These are phyloP conservation scores for Rugalucina vietnamica DNA, from an alignment of 2,888 invertebrate species.

Conservation along the genomic window DNA sequence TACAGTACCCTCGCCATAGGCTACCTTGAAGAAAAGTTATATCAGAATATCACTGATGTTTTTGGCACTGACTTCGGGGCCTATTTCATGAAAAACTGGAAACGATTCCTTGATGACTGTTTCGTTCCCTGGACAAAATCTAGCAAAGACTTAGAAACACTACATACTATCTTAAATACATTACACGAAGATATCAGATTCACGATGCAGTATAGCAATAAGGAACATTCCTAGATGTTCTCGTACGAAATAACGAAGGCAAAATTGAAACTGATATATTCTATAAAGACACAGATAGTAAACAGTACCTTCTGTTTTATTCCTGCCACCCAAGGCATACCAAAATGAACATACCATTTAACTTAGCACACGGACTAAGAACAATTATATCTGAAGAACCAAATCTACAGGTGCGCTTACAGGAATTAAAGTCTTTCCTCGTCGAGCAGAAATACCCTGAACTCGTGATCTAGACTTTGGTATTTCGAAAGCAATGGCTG, in stretches of 20 bases:
- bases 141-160: neutral
- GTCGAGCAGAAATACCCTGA: constrained; percentile 17
- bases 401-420: neutral
- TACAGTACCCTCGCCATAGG: constrained; percentile 32
- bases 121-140: constrained; percentile 28
- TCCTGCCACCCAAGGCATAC: constrained; percentile 42
- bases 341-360: constrained; percentile 28
- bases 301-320: neutral
- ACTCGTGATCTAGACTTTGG: no score
- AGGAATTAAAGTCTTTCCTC: neutral
- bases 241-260: neutral
- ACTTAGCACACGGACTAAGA: constrained; percentile 25
- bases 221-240: constrained; percentile 15
- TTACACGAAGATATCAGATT: constrained; percentile 19
- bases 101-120: constrained; percentile 48
- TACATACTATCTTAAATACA: constrained; percentile 3
- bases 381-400: constrained; percentile 12
- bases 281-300: neutral
- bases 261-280: neutral
- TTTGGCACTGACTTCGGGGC: constrained; percentile 1
- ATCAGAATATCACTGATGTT: neutral
- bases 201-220: constrained; percentile 23
- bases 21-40: neutral
- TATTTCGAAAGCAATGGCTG: no score
- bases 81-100: constrained; percentile 25